These are phyloP conservation scores for Procavia capensis DNA, from an alignment of 2,113 vertebrate species.

Conservation along the genomic window DNA sequence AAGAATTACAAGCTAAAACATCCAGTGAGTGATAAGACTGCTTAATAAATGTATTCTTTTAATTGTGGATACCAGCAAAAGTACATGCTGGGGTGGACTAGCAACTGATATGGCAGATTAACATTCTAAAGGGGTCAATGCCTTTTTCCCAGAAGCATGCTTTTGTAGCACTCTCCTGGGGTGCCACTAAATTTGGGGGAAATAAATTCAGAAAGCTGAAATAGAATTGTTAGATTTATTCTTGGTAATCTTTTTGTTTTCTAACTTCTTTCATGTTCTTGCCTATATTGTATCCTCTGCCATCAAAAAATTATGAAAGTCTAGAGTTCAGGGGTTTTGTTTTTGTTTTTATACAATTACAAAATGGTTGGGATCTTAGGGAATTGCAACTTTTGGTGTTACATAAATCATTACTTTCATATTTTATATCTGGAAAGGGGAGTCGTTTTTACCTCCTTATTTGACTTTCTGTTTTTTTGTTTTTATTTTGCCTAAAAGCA, in stretches of 20 bases:
- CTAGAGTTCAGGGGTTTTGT: not conserved
- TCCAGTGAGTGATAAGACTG: slow-evolving; percentile 87
- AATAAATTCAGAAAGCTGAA: slow-evolving; percentile 84
- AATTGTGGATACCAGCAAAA: slow-evolving; percentile 90
- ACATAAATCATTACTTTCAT: slow-evolving; percentile 30
- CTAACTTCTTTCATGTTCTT: slow-evolving; percentile 49
- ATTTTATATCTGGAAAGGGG: not conserved
- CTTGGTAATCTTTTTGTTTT: slow-evolving; percentile 76
- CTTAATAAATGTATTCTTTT: slow-evolving; percentile 90
- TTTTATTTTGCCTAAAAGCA: slow-evolving; percentile 45
- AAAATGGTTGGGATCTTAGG: not conserved
- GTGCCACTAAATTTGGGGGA: slow-evolving; percentile 84
- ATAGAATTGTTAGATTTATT: slow-evolving; percentile 82
- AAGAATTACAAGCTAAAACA: slow-evolving; percentile 89
- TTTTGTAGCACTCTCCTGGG: slow-evolving; percentile 94
- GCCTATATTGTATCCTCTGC: not conserved
- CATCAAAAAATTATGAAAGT: slow-evolving; percentile 34
- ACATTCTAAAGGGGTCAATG: slow-evolving; percentile 93
- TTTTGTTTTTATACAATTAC: slow-evolving; percentile 26
- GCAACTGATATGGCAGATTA: slow-evolving; percentile 95
- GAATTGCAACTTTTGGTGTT: slow-evolving; percentile 29
- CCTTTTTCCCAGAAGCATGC: slow-evolving; percentile 93
- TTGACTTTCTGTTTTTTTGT: slow-evolving; percentile 35
- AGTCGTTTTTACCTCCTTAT: not conserved
- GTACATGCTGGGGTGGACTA: slow-evolving; percentile 89